Evolutionary conservation across 2,888 invertebrate genomes (phyloP).

Genomic region (Allolobophora icterica): DNA sequence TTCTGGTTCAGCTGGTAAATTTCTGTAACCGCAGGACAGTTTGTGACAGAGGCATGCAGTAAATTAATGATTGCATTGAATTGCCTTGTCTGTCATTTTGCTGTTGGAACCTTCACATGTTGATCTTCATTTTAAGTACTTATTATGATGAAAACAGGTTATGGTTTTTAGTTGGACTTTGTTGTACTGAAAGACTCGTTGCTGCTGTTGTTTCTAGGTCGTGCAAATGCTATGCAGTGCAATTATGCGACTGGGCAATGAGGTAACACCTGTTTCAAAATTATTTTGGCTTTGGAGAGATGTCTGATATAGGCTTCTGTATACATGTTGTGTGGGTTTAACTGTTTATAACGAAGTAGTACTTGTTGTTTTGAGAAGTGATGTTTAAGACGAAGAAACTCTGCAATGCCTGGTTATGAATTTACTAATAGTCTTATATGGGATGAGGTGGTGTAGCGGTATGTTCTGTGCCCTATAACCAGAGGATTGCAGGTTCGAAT

Average conservation of each 20-base stretch:
- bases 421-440: background rate
- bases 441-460: too few relatives aligned
- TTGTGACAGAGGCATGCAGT: background rate
- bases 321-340: background rate
- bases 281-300: background rate
- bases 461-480: too few relatives aligned
- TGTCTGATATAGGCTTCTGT: background rate
- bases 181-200: background rate
- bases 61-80: too few relatives aligned
- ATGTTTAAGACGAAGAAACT: background rate
- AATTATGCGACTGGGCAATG: conserved; percentile 83
- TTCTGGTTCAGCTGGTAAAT: background rate
- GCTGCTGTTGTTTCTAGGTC: conserved; percentile 67
- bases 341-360: background rate
- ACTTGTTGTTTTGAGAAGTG: background rate
- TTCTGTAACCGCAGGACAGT: background rate
- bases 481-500: too few relatives aligned
- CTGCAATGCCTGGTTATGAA: too few relatives aligned
- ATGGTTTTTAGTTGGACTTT: background rate
- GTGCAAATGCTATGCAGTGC: conserved; percentile 89
- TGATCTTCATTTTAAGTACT: background rate
- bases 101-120: background rate
- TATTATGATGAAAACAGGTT: background rate
- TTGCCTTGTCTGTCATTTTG: too few relatives aligned
- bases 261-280: conserved; percentile 69